These are phyloP conservation scores for Lepidotrigona ventralis DNA, from an alignment of 1,140 invertebrate species.

Conservation along the genomic window DNA sequence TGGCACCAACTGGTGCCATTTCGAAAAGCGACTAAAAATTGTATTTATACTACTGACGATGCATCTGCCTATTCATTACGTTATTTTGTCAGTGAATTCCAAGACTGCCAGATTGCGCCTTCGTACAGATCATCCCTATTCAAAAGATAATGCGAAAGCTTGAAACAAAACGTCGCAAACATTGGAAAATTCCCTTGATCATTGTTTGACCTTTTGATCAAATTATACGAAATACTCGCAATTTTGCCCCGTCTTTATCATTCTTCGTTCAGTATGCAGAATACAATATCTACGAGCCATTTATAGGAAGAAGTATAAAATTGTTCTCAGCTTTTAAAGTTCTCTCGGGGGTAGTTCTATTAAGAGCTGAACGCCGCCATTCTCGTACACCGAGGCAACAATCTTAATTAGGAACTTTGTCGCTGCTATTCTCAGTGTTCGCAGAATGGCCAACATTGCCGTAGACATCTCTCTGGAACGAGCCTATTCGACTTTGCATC, in stretches of 20 bases:
- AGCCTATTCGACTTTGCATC: not conserved
- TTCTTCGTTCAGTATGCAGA: too few species aligned
- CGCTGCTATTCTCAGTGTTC: conserved; percentile 30
- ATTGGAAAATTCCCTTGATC: too few species aligned
- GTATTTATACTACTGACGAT: not conserved
- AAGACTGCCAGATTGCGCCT: too few species aligned
- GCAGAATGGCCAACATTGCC: conserved; percentile 9
- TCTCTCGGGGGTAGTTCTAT: conserved; percentile 28
- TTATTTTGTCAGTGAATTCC: not conserved
- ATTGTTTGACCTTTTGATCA: not conserved
- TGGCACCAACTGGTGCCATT: not conserved
- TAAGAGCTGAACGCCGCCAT: conserved; percentile 40
- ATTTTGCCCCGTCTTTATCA: not conserved
- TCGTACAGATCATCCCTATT: too few species aligned
- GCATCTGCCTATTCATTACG: not conserved
- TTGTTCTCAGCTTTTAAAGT: not conserved
- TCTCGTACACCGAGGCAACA: conserved; percentile 34
- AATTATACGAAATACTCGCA: not conserved
- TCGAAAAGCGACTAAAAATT: not conserved
- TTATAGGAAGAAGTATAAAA: not conserved
- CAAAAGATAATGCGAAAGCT: too few species aligned
- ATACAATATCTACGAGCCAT: not conserved
- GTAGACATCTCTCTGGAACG: not conserved
- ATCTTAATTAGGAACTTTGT: conserved; percentile 63
- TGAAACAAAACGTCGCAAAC: too few species aligned